phyloP scores from a whole-genome alignment of 2,797 vertebrate genomes.

The Austrolebias charrua region DNA sequence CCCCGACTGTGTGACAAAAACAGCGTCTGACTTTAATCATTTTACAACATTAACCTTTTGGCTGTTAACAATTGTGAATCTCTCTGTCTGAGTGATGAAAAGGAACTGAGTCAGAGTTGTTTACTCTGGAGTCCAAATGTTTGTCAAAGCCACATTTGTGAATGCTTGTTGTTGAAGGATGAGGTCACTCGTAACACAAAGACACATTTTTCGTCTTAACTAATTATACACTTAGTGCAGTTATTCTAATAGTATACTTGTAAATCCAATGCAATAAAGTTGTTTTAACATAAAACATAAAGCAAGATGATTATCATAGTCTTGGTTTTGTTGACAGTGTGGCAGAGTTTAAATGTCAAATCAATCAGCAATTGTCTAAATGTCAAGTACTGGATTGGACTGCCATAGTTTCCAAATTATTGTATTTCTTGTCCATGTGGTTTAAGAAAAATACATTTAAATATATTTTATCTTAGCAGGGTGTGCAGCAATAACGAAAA shows the following conservation, averaged over 20 bases:
- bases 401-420: too few species aligned
- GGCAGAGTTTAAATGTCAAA: not conserved
- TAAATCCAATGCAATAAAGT: conserved; percentile 4
- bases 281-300: not conserved
- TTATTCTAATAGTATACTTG: not conserved
- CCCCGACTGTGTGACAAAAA: conserved; percentile 44
- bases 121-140: conserved; percentile 19
- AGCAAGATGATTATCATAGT: not conserved
- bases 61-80: conserved; percentile 32
- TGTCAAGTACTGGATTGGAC: too few species aligned
- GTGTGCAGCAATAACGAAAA: too few species aligned
- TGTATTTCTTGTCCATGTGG: too few species aligned
- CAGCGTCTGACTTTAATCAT: conserved; percentile 49
- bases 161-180: conserved; percentile 7
- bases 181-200: conserved; percentile 1
- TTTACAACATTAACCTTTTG: conserved; percentile 57
- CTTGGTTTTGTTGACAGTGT: not conserved
- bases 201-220: not conserved
- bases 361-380: too few species aligned
- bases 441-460: too few species aligned
- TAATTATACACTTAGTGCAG: not conserved
- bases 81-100: conserved; percentile 12
- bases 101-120: conserved; percentile 13
- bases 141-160: conserved; percentile 10
- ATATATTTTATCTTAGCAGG: too few species aligned